phyloP scores from a whole-genome alignment of 1,140 invertebrate species.

The Calliphora vicina region DNA sequence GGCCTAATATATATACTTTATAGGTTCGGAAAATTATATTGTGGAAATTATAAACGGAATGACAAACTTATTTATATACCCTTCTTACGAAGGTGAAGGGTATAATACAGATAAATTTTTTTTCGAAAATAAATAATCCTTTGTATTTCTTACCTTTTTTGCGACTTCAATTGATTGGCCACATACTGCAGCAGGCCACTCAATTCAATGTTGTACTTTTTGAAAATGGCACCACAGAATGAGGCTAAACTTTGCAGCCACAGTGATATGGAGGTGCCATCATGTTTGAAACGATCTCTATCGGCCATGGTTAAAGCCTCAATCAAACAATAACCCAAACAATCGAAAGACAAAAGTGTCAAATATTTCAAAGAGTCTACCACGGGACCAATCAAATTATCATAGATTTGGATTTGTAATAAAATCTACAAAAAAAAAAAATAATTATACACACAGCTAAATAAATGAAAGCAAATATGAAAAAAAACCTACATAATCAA shows the following conservation, averaged over 20 bases:
- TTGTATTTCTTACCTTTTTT: conserved; percentile 78
- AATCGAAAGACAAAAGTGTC: conserved; percentile 94
- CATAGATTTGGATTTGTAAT: conserved; percentile 95
- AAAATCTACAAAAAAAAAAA: conserved; percentile 68
- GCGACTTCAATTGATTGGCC: conserved; percentile 94
- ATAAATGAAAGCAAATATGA: conserved; percentile 67
- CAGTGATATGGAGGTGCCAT: conserved; percentile 91
- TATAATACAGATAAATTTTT: no score
- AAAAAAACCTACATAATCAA: conserved; percentile 84
- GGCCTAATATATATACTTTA: no score
- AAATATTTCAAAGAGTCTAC: conserved; percentile 98
- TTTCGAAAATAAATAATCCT: background rate
- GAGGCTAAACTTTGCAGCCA: conserved; percentile 95
- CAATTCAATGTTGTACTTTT: conserved; percentile 97
- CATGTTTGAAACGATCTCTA: conserved; percentile 82
- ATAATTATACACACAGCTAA: background rate
- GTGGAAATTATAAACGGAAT: no score
- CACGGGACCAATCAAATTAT: conserved; percentile 95
- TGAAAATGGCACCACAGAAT: conserved; percentile 95
- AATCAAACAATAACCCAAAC: conserved; percentile 94
- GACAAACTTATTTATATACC: no score
- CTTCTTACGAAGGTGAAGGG: no score
- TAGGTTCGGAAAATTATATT: no score
- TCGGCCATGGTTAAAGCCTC: conserved; percentile 85
- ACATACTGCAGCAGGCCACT: conserved; percentile 96